Conservation (phyloP, 2,797 vertebrate genomes). For the Scarus forsteni region DNA sequence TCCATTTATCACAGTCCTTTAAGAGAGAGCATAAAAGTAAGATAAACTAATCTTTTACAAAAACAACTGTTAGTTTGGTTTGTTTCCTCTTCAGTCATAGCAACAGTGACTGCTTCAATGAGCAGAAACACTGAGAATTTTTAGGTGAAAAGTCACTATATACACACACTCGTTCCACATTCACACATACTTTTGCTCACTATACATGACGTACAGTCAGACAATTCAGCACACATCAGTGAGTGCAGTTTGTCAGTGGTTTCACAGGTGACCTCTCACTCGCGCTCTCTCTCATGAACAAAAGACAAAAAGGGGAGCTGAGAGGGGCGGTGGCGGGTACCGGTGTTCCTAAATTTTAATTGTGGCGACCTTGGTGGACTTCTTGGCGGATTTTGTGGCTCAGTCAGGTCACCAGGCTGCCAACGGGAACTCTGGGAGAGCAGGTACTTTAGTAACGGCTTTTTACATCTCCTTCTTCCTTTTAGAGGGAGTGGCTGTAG, state of each 20-base stretch:
- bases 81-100: conserved; percentile 66
- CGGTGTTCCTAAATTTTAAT: conserved; percentile 39
- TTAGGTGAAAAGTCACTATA: conserved; percentile 68
- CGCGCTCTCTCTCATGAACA: conserved; percentile 38
- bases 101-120: conserved; percentile 54
- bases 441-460: conserved; percentile 39
- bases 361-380: conserved; percentile 49
- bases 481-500: conserved; percentile 42
- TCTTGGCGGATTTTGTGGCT: conserved; percentile 38
- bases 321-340: conserved; percentile 55
- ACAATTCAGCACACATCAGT: conserved; percentile 52
- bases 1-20: conserved; percentile 63
- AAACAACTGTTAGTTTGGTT: conserved; percentile 74
- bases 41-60: conserved; percentile 74
- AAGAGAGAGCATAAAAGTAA: conserved; percentile 69
- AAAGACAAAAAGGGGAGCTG: conserved; percentile 46
- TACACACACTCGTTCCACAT: conserved; percentile 21
- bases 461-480: conserved; percentile 46
- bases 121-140: conserved; percentile 62
- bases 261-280: conserved; percentile 58
- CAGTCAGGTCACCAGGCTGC: conserved; percentile 48
- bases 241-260: conserved; percentile 67
- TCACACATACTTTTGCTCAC: conserved; percentile 25
- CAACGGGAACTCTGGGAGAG: conserved; percentile 48
- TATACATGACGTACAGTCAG: conserved; percentile 44